Percentiles rank a stretch among this genome's conserved stretches.
Evolutionary conservation across 2,888 invertebrate genomes (phyloP).

Genomic region (Ethmia dodecea): DNA sequence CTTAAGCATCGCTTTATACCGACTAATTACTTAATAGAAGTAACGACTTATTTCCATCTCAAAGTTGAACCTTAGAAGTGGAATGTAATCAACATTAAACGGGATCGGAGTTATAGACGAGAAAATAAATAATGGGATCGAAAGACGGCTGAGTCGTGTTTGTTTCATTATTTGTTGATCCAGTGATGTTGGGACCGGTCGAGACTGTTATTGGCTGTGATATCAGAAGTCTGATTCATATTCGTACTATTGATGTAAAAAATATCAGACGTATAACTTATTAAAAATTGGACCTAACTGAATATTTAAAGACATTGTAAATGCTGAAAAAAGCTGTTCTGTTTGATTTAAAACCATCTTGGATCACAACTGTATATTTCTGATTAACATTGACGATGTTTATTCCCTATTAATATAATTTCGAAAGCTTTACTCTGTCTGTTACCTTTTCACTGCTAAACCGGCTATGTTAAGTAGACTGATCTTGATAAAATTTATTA

Average conservation of each 20-base stretch:
- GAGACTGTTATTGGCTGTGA: background rate
- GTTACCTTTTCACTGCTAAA: no score
- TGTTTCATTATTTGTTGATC: conserved; percentile 28
- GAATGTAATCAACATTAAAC: conserved; percentile 67
- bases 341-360: no score
- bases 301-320: background rate
- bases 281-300: background rate
- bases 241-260: background rate
- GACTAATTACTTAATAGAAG: conserved; percentile 76
- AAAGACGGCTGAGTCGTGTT: conserved; percentile 21
- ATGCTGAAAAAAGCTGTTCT: background rate
- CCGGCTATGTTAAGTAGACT: no score
- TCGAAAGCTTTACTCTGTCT: no score
- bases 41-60: conserved; percentile 73
- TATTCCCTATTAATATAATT: no score
- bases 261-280: background rate
- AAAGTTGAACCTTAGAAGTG: conserved; percentile 46
- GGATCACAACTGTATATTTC: no score
- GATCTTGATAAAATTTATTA: no score
- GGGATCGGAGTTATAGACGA: conserved; percentile 51
- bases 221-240: background rate
- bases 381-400: no score
- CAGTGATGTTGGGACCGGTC: conserved; percentile 10
- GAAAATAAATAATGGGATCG: conserved; percentile 52
- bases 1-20: conserved; percentile 74